These are phyloP conservation scores for Neomicropteryx cornuta DNA, from an alignment of 1,140 invertebrate genomes.

Conservation along the genomic window DNA sequence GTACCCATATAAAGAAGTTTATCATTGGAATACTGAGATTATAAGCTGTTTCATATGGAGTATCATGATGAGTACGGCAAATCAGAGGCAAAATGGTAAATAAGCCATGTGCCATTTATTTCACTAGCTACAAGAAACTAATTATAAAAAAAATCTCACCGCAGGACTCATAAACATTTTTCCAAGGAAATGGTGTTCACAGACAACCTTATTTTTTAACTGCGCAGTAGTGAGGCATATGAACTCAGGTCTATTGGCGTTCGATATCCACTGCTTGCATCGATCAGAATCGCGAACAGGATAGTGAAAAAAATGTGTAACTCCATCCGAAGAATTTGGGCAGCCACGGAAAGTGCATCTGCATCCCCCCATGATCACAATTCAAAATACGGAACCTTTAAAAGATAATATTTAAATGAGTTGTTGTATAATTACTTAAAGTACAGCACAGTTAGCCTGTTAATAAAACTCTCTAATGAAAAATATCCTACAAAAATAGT, in stretches of 20 bases:
- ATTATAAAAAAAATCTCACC: conserved; percentile 10
- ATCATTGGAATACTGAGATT: no score
- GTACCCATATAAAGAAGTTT: no score
- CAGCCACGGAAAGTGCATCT: conserved; percentile 43
- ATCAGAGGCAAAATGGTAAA: no score
- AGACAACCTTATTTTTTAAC: conserved; percentile 44
- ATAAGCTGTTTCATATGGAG: no score
- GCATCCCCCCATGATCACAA: conserved; percentile 40
- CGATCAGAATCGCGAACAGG: conserved; percentile 43
- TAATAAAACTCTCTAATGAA: no score
- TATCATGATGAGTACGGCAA: no score
- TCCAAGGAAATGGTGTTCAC: conserved; percentile 44
- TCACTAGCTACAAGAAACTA: no score
- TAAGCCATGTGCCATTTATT: no score
- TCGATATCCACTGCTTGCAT: conserved; percentile 42
- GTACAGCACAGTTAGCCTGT: no score
- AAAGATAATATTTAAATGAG: background rate
- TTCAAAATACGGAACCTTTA: background rate
- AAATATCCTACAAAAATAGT: no score
- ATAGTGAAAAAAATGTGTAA: conserved; percentile 47
- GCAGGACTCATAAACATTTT: conserved; percentile 40
- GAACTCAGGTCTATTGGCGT: conserved; percentile 38
- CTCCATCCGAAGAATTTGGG: conserved; percentile 34
- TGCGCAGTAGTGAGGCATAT: conserved; percentile 41
- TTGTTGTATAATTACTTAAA: background rate